A percentile compares a stretch with the other conserved stretches of the same genome.
These are phyloP conservation scores for Agrotis clavis DNA, from an alignment of 2,888 invertebrate genomes.

Conservation along the genomic window DNA sequence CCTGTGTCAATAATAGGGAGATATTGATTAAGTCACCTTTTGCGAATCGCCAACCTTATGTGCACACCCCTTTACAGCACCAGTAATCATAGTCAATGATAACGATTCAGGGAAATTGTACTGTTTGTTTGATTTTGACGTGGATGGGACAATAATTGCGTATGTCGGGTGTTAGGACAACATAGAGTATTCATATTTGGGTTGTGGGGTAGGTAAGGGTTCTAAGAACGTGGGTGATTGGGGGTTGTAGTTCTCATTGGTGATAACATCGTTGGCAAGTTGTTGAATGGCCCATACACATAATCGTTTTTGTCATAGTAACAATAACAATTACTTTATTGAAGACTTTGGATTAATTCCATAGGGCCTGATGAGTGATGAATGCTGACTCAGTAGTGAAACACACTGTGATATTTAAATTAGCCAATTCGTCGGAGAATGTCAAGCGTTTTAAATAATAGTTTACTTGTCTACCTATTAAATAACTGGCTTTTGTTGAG, in stretches of 20 bases:
- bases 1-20: too few relatives aligned
- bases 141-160: slow-evolving; percentile 57
- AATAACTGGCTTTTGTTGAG: too few relatives aligned
- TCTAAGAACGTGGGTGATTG: slow-evolving; percentile 36
- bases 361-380: too few relatives aligned
- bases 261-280: background rate
- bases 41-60: background rate
- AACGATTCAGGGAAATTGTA: slow-evolving; percentile 64
- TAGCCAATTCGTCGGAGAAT: too few relatives aligned
- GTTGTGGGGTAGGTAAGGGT: slow-evolving; percentile 23
- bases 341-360: too few relatives aligned
- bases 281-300: background rate
- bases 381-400: too few relatives aligned
- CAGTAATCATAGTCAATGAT: slow-evolving; percentile 63
- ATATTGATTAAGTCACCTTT: background rate
- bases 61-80: slow-evolving; percentile 39
- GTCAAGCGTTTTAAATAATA: too few relatives aligned
- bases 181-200: slow-evolving; percentile 33
- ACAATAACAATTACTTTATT: too few relatives aligned
- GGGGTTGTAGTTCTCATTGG: background rate
- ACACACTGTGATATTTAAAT: too few relatives aligned
- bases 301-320: too few relatives aligned
- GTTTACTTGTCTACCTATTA: too few relatives aligned
- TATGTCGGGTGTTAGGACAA: slow-evolving; percentile 38
- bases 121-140: slow-evolving; percentile 62